These are phyloP conservation scores for Drosophila lacteicornis DNA, from an alignment of 1,140 invertebrate genomes.

Conservation along the genomic window DNA sequence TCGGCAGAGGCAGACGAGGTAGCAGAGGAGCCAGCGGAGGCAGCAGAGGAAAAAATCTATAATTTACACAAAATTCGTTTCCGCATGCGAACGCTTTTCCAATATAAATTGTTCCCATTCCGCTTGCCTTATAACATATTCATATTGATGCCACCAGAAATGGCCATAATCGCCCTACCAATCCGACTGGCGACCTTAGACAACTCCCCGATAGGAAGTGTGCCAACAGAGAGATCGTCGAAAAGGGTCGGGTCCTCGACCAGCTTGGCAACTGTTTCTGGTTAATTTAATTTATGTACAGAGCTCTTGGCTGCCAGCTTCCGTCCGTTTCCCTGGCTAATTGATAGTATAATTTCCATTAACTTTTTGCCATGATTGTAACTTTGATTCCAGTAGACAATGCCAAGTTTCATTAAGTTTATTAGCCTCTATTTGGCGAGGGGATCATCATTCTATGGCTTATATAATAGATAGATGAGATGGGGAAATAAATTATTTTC, in stretches of 20 bases:
- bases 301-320: slow-evolving; percentile 44
- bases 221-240: slow-evolving; percentile 45
- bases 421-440: neutral
- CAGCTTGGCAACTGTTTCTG: slow-evolving; percentile 50
- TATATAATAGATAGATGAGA: neutral
- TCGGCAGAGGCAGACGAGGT: slow-evolving; percentile 8
- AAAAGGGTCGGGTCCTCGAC: slow-evolving; percentile 16
- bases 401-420: slow-evolving; percentile 6
- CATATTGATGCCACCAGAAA: slow-evolving; percentile 69
- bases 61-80: slow-evolving; percentile 82
- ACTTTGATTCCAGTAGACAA: neutral
- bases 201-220: slow-evolving; percentile 51
- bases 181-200: slow-evolving; percentile 37
- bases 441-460: no score
- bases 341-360: slow-evolving; percentile 41
- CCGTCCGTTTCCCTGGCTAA: slow-evolving; percentile 14
- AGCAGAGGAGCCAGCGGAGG: slow-evolving; percentile 24
- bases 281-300: slow-evolving; percentile 69
- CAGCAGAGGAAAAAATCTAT: slow-evolving; percentile 65
- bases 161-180: slow-evolving; percentile 51
- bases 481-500: neutral
- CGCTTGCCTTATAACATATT: slow-evolving; percentile 48
- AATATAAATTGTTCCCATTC: slow-evolving; percentile 57
- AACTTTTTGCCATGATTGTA: slow-evolving; percentile 17
- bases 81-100: slow-evolving; percentile 59